Percentiles rank a stretch among this genome's conserved stretches.
phyloP scores from a whole-genome alignment of 2,888 invertebrate species.

The Doris montereyensis region DNA sequence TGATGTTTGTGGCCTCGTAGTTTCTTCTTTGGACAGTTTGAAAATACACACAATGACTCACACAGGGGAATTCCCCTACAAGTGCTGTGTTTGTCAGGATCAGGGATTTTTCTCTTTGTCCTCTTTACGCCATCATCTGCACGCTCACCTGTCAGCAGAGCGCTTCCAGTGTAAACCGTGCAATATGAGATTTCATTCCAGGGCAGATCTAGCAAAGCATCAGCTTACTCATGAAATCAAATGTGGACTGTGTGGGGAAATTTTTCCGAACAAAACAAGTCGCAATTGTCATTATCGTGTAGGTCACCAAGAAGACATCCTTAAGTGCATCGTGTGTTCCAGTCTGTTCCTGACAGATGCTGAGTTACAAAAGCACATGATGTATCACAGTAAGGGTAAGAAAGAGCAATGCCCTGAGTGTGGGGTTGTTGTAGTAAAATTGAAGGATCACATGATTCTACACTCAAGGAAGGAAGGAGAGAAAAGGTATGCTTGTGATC shows the following conservation, averaged over 20 bases:
- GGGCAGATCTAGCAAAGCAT: conserved; percentile 38
- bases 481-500: conserved; percentile 36
- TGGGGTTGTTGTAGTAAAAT: conserved; percentile 37
- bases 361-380: conserved; percentile 35
- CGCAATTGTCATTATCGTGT: conserved; percentile 36
- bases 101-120: conserved; percentile 33
- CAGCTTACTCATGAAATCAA: conserved; percentile 37
- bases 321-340: conserved; percentile 34
- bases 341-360: conserved; percentile 29
- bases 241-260: conserved; percentile 35
- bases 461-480: conserved; percentile 17
- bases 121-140: conserved; percentile 36
- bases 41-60: conserved; percentile 40
- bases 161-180: conserved; percentile 37
- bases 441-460: conserved; percentile 40
- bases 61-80: conserved; percentile 38
- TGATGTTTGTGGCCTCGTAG: conserved; percentile 34
- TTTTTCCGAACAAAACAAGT: conserved; percentile 40
- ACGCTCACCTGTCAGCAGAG: conserved; percentile 25
- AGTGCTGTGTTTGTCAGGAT: conserved; percentile 36
- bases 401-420: conserved; percentile 40
- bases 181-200: conserved; percentile 29
- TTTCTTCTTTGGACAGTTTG: conserved; percentile 39
- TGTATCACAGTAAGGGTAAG: conserved; percentile 35
- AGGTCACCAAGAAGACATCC: conserved; percentile 28